phyloP scores from a whole-genome alignment of 2,888 invertebrate genomes.

The Drosophila infuscata region DNA sequence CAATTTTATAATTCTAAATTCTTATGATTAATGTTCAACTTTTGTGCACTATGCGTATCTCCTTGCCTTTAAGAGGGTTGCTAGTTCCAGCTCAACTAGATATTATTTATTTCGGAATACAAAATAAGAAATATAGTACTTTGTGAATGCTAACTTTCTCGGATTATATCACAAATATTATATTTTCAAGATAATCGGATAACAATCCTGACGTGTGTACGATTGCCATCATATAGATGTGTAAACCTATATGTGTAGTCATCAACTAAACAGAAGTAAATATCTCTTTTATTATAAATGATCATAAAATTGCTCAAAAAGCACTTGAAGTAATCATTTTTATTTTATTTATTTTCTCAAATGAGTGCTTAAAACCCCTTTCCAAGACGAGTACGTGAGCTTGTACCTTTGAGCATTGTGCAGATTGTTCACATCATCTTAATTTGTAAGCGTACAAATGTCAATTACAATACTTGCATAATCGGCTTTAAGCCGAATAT shows the following conservation, averaged over 20 bases:
- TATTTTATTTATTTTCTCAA: neutral
- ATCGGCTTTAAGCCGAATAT: neutral
- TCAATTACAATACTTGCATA: neutral
- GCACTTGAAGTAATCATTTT: neutral
- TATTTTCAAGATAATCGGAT: neutral
- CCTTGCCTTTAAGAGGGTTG: neutral
- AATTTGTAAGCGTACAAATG: neutral
- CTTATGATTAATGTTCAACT: neutral
- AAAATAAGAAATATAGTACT: neutral
- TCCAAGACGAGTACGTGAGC: neutral
- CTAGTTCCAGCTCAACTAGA: neutral
- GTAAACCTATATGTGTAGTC: neutral
- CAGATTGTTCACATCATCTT: neutral
- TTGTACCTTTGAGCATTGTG: neutral
- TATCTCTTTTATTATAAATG: neutral
- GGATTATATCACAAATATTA: neutral
- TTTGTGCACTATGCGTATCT: neutral
- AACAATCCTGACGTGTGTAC: neutral
- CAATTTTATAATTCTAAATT: neutral
- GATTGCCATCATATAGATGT: neutral
- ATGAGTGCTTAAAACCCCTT: neutral
- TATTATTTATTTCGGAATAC: neutral
- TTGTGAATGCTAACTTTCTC: neutral
- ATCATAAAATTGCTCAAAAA: neutral
- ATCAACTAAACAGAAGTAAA: neutral